phyloP scores from a whole-genome alignment of 2,888 invertebrate genomes.

The Lumbricus terrestris region DNA sequence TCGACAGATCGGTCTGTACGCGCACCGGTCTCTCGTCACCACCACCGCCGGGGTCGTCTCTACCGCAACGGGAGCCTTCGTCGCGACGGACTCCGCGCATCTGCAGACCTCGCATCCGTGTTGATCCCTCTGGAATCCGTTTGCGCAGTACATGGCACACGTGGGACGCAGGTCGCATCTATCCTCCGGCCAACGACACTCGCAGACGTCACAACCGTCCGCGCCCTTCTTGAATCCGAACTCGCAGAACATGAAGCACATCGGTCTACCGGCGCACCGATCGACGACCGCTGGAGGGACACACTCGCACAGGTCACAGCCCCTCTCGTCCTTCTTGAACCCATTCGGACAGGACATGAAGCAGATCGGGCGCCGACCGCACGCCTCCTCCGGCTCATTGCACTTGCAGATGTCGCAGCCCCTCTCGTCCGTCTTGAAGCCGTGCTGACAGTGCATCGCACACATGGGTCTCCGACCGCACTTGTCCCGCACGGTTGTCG shows the following conservation, averaged over 20 bases:
- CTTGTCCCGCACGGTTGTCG: neutral
- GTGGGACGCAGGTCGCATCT: slow-evolving; percentile 8
- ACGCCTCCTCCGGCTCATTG: neutral
- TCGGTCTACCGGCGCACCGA: neutral
- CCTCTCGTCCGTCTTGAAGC: slow-evolving; percentile 32
- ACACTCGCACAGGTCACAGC: slow-evolving; percentile 22
- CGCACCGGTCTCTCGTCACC: neutral
- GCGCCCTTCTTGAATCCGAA: slow-evolving; percentile 29
- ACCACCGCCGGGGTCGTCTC: neutral
- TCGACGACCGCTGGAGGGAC: neutral
- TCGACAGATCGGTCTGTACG: slow-evolving; percentile 16
- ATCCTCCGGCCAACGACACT: slow-evolving; percentile 17
- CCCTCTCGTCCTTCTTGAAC: slow-evolving; percentile 12
- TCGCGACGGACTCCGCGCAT: neutral
- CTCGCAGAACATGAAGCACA: slow-evolving; percentile 26
- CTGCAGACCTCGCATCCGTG: slow-evolving; percentile 29
- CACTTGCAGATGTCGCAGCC: slow-evolving; percentile 37
- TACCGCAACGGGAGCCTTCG: neutral
- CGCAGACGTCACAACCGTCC: slow-evolving; percentile 28
- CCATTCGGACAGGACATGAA: slow-evolving; percentile 18
- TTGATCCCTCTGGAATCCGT: slow-evolving; percentile 27
- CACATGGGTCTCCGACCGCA: slow-evolving; percentile 29
- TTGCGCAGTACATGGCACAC: slow-evolving; percentile 23
- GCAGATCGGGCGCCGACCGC: neutral
- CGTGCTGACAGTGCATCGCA: slow-evolving; percentile 31